Percentiles rank a stretch among this genome's conserved stretches.
phyloP scores from a whole-genome alignment of 2,797 vertebrate species.

The Ceryle rudis region DNA sequence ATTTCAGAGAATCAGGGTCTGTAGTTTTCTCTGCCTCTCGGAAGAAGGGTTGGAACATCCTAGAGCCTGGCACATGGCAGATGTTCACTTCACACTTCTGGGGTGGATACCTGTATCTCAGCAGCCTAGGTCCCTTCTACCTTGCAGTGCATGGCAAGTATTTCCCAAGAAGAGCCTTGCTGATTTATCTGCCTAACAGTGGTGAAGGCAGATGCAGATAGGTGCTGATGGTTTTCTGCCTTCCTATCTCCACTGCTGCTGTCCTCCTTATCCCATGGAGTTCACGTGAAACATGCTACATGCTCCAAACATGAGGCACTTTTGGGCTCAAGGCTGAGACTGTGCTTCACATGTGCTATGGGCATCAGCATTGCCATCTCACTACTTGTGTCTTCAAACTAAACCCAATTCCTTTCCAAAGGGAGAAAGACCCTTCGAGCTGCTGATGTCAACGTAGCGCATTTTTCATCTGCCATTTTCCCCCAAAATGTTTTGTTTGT shows the following conservation, averaged over 20 bases:
- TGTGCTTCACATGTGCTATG: background rate
- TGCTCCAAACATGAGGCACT: accelerated
- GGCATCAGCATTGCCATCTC: background rate
- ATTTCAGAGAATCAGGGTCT: background rate
- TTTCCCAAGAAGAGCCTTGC: background rate
- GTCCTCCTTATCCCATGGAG: background rate
- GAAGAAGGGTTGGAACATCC: background rate
- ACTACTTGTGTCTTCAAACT: background rate
- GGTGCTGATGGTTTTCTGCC: background rate
- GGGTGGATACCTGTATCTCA: background rate
- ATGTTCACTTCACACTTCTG: accelerated
- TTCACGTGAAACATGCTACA: background rate
- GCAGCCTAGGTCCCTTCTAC: background rate
- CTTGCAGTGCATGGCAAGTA: accelerated
- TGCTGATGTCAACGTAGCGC: background rate
- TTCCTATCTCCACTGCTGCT: background rate
- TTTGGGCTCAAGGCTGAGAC: background rate
- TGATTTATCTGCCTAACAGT: background rate
- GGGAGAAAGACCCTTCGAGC: background rate
- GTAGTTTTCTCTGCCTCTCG: background rate
- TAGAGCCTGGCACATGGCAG: background rate
- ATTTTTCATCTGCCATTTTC: background rate
- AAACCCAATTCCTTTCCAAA: background rate
- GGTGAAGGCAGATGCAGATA: background rate
- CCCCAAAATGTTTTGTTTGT: background rate